These are phyloP conservation scores for Bufo bufo DNA, from an alignment of 2,113 vertebrate species.

Conservation along the genomic window DNA sequence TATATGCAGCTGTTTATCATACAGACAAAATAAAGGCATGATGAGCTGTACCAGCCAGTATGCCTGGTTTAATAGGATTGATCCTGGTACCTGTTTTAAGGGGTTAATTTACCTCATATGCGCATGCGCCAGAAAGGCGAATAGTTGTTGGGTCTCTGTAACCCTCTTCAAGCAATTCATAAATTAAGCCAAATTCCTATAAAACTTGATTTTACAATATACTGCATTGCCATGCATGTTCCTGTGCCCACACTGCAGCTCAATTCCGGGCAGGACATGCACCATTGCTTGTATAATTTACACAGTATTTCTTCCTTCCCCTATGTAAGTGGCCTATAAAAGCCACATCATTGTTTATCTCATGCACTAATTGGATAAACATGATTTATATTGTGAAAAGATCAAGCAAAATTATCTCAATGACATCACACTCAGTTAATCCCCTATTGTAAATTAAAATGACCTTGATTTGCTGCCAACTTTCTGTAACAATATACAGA, in stretches of 20 bases:
- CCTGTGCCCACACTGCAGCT: background rate
- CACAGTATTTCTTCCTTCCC: constrained; percentile 37
- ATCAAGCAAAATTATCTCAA: constrained; percentile 46
- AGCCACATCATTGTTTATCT: constrained; percentile 50
- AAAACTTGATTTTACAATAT: background rate
- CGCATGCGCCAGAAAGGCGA: background rate
- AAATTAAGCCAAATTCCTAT: background rate
- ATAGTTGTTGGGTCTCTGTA: background rate
- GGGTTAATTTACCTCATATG: too few relatives aligned
- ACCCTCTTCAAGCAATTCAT: background rate
- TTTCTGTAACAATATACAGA: constrained; percentile 51
- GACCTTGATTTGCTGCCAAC: constrained; percentile 53
- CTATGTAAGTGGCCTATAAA: constrained; percentile 32
- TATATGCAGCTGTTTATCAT: too few relatives aligned
- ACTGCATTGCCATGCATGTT: background rate
- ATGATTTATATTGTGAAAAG: constrained; percentile 45
- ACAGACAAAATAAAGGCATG: too few relatives aligned
- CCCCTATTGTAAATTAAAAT: constrained; percentile 44
- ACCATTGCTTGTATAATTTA: constrained; percentile 24
- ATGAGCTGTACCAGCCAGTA: too few relatives aligned
- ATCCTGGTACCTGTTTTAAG: too few relatives aligned
- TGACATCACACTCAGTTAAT: constrained; percentile 51
- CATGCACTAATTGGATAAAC: constrained; percentile 52
- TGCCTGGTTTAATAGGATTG: too few relatives aligned
- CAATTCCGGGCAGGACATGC: constrained; percentile 20